Evolutionary conservation across 2,797 vertebrate genomes (phyloP).

Genomic region (Propithecus deckenii): DNA sequence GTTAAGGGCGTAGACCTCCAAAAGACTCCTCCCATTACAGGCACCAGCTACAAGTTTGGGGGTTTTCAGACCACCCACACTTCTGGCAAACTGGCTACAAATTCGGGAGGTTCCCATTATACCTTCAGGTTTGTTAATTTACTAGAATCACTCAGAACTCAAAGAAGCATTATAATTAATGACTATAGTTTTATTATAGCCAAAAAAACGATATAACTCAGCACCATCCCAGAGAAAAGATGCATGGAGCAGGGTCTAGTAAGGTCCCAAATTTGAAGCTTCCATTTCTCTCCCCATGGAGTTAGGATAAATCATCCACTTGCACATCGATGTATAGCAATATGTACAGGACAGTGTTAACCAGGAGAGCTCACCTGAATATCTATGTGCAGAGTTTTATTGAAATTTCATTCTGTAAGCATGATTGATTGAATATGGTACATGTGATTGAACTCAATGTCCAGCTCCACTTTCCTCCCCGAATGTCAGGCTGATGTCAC

Average conservation of each 20-base stretch:
- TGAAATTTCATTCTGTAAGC: not conserved
- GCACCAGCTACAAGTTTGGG: not conserved
- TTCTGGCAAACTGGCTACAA: not conserved
- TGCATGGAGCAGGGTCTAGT: too few species aligned
- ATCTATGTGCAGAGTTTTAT: not conserved
- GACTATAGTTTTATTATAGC: not conserved
- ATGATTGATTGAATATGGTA: not conserved
- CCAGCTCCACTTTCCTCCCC: not conserved
- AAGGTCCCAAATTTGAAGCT: not conserved
- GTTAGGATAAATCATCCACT: not conserved
- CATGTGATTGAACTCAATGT: not conserved
- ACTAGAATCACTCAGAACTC: not conserved
- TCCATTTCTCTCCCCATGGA: not conserved
- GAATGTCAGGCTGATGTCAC: not conserved
- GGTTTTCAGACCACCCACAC: not conserved
- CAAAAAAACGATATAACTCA: not conserved
- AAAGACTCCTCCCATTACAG: not conserved
- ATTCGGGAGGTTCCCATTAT: not conserved
- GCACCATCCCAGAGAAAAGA: not conserved
- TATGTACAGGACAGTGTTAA: too few species aligned
- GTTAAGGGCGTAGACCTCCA: not conserved
- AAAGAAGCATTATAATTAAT: not conserved
- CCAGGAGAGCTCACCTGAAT: not conserved
- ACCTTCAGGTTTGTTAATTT: not conserved
- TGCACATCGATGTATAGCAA: fast-evolving